Base-by-base conservation (phyloP, 1,140 invertebrate genomes). In the Zaprionus lachaisei region DNA sequence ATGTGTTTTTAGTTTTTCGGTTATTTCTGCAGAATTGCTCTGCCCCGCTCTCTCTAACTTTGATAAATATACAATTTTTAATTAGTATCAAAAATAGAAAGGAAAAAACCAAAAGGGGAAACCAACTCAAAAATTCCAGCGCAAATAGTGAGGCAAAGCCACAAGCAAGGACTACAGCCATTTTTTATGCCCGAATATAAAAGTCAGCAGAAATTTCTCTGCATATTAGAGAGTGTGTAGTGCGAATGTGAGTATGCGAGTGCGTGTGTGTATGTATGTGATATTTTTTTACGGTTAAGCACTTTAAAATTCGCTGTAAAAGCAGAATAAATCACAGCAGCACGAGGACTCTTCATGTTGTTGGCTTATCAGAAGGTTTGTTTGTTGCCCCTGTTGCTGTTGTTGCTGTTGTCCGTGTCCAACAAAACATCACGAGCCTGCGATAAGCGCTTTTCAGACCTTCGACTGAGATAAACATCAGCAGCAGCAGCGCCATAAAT, bases 11-110 rank as follows among this genome's bases (percentile, higher is more conserved):
- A 54, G 41, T 67, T 89, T 65, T 75, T 78, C 24, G 74, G 68
- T 75, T 83, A 64, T 78, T 77, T 72, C 61, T 70, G 67, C 64
- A 89, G 89, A 84, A 89, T 80, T 87, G 65, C 65, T 67, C 26
- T 56, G 37, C 69, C 41, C 60, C 62, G 49, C 47, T 58, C 49
- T 9, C 28, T 68, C 71, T 71, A 89, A 87, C 85, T 81, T 89
- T 87, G 65, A 80, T 81, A 83, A 81, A 84, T 81, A 79, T 79
- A 58, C 77, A 89, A 76, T 89, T 84, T 90, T 81, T 81, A 87
- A 89, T 89, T 89, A 84, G 73, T 84, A 73, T 68, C 66, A 70
- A 60, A 67, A 54, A 74, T 54, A 73, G 28, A 69, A 31, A 61
- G 64, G 61, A 74, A 65, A 37, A 74, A 37, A 68, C 5, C 38